A percentile compares a stretch with the other conserved stretches of the same genome.
phyloP scores from a whole-genome alignment of 2,113 vertebrate genomes.

The Cyphomyrus discorhynchus region DNA sequence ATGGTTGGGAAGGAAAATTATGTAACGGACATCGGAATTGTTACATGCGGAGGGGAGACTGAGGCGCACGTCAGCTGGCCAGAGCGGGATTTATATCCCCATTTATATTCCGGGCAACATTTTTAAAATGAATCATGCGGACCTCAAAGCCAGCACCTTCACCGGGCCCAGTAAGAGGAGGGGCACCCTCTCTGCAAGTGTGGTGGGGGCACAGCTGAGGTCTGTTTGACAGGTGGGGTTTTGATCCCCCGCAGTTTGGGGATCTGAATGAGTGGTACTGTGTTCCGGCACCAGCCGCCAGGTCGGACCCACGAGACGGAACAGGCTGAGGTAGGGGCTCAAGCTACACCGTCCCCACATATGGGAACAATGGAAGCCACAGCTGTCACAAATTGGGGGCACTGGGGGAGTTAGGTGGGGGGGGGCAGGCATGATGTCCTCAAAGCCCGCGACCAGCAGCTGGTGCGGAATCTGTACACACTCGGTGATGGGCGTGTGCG shows the following conservation, averaged over 20 bases:
- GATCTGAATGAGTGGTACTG: neutral
- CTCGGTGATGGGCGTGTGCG: neutral
- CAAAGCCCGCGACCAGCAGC: constrained; percentile 24
- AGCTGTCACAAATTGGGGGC: constrained; percentile 35
- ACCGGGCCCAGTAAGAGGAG: neutral
- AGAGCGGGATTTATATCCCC: neutral
- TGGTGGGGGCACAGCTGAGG: neutral
- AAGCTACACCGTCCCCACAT: constrained; percentile 16
- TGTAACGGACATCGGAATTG: neutral
- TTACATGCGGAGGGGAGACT: neutral
- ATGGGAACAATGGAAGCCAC: constrained; percentile 39
- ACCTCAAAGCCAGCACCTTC: neutral
- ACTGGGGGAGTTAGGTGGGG: constrained; percentile 7
- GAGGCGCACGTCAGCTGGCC: neutral
- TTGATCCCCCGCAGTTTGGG: neutral
- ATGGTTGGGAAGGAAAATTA: neutral
- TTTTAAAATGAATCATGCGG: neutral
- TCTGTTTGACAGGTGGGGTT: neutral
- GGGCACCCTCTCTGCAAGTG: neutral
- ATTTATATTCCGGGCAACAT: neutral
- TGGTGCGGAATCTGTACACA: constrained; percentile 15
- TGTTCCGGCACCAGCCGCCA: neutral
- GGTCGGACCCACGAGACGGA: neutral
- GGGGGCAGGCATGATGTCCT: neutral
- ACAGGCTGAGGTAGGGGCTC: neutral